These are phyloP conservation scores for Anodontia alba DNA, from an alignment of 2,888 invertebrate species.

Conservation along the genomic window DNA sequence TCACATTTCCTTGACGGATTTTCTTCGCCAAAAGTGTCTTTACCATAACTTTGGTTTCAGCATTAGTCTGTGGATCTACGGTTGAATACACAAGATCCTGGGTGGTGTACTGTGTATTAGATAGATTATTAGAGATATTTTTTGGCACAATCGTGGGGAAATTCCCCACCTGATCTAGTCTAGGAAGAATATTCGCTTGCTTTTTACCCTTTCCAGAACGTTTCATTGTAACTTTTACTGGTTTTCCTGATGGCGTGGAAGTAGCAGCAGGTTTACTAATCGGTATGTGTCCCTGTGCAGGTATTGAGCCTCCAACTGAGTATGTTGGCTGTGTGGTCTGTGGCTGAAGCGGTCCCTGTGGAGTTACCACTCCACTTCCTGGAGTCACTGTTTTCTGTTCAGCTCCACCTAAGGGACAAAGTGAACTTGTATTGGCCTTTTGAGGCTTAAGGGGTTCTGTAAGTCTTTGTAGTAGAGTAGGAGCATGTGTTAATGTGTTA, in stretches of 20 bases:
- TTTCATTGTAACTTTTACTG: slow-evolving; percentile 28
- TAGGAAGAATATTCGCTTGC: slow-evolving; percentile 49
- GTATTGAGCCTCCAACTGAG: slow-evolving; percentile 31
- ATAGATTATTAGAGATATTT: slow-evolving; percentile 77
- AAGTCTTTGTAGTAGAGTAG: slow-evolving; percentile 77
- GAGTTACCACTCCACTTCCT: slow-evolving; percentile 33
- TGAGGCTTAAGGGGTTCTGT: slow-evolving; percentile 72
- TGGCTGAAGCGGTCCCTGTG: slow-evolving; percentile 22
- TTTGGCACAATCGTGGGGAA: slow-evolving; percentile 44
- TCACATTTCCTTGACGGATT: slow-evolving; percentile 80
- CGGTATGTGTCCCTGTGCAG: slow-evolving; percentile 42
- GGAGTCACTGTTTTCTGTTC: slow-evolving; percentile 35
- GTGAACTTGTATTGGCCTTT: slow-evolving; percentile 40
- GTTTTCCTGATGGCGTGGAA: slow-evolving; percentile 22
- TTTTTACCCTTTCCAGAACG: slow-evolving; percentile 21
- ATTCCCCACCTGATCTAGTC: slow-evolving; percentile 32
- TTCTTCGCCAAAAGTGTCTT: slow-evolving; percentile 97
- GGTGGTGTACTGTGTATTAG: slow-evolving; percentile 48
- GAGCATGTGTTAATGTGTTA: slow-evolving; percentile 67
- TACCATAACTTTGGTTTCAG: slow-evolving; percentile 92
- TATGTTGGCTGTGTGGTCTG: slow-evolving; percentile 42
- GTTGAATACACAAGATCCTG: slow-evolving; percentile 58
- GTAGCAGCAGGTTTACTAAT: slow-evolving; percentile 12
- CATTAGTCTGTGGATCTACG: slow-evolving; percentile 51
- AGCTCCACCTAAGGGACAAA: slow-evolving; percentile 55